Evolutionary conservation across 1,140 invertebrate species (phyloP), one percentile per base, ranked within the genome.

Genomic region (Tetramorium simillimum): DNA sequence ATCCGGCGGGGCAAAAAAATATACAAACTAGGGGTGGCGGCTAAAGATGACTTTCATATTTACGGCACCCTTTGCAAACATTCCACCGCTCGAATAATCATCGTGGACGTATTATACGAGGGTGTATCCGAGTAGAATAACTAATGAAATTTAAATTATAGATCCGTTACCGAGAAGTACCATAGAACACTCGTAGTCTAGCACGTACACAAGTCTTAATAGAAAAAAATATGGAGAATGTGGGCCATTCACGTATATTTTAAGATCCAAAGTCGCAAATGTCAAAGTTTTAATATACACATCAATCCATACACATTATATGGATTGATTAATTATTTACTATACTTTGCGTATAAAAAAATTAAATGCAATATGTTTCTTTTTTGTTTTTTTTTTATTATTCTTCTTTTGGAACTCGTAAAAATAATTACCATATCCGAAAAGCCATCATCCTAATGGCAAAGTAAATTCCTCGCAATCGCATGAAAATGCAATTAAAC

Each of bases 401-500:
- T 40, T 16, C 2, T 18, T 28, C n/a, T 28, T 33, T 40, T 40
- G 16, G 2, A 4, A 1, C 5, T 3, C 0, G 3, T 46, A 70
- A 70, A 81, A 78, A 40, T 14, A 67, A 69, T 70, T 18, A 51
- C 3, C 28, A 5, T 21, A 80, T 6, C 18, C 43, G n/a, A 67
- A 51, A 67, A 69, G 28, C 18, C 12, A 21, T 78, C 76, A 65
- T 80, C 63, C 33, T 46, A 16, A 73, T 82, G 46, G 28, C 40
- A 73, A 60, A 49, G 37, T 60, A 84, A 84, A 73, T 73, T 58
- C 40, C 51, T 70, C 24, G 51, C 69, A 58, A 53, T 82, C 53
- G 67, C 70, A 84, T 84, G 80, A 75, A 84, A 84, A 75, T 75
- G 80, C 80, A 84, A 37, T 73, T 84, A 60, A 60, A 84, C 69